Evolutionary conservation across 2,888 invertebrate species (phyloP), one percentile per base, ranked within the genome.

Genomic region (Machimus atricapillus): DNA sequence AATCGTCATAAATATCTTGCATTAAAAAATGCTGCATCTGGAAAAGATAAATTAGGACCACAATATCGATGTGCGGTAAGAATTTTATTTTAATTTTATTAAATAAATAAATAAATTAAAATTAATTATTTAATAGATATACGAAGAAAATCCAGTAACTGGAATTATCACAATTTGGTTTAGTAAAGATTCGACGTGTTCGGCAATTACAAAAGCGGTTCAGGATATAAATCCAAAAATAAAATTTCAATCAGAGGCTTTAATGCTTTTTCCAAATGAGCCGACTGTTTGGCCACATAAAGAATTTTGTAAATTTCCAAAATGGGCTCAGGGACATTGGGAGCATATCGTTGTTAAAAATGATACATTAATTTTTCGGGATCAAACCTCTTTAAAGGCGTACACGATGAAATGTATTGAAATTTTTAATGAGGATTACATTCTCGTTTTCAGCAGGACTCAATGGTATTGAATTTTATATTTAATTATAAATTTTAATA

Each of bases 321-420:
- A 94, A 88, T 95, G 95, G 95, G 93, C 94, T 88, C 93, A 94
- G 89, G 95, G 95, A 43, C 91, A 94, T 86, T 95, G 95, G 95
- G 94, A 95, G 91, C 93, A 95, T 89, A 90, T 94, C 7, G 90
- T 91, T 74, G 93, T 94, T 12, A 91, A 93, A 34, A 92, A 93
- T 81, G 92, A 92, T 88, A 92, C 92, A 1, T 91, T 94, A 87
- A 90, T 92, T 3, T 94, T 93, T 90, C 93, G 92, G 89, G 94
- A 94, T 90, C 93, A 93, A 81, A 90, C 91, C 6, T 93, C 93
- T 19, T 94, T 94, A 89, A 93, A 93, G 90, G 93, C 94, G 1
- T 93, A 93, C 89, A 93, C 93, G 2, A 93, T 94, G 87, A 93
- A 93, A 89, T 94, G 94, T 89, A 88, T 92, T 4, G 88, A 87